These are phyloP conservation scores for Plotosus lineatus DNA, from an alignment of 2,113 vertebrate species.

Conservation along the genomic window DNA sequence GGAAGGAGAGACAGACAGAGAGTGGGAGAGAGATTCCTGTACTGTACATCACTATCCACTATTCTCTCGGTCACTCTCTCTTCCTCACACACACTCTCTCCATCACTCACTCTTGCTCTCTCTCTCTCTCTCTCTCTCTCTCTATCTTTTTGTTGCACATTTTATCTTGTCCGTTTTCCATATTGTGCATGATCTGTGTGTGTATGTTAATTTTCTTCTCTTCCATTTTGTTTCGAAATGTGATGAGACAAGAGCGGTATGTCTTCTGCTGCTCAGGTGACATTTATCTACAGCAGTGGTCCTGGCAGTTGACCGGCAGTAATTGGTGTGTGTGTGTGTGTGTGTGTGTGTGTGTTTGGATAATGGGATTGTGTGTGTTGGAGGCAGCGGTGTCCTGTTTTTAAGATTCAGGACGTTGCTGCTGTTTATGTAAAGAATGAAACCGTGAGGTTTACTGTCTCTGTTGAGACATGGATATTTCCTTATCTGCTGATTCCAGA, in stretches of 20 bases:
- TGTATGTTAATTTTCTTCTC: background rate
- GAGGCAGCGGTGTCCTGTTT: background rate
- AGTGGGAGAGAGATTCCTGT: conserved; percentile 30
- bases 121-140: too few relatives aligned
- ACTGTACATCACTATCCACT: conserved; percentile 3
- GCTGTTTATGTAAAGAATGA: background rate
- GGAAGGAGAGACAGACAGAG: background rate
- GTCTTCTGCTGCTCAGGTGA: conserved; percentile 45
- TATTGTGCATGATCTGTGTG: background rate
- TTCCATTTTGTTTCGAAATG: background rate
- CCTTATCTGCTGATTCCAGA: background rate
- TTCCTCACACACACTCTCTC: too few relatives aligned
- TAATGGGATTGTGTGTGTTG: too few relatives aligned
- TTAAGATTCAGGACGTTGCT: background rate
- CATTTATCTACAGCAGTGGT: background rate
- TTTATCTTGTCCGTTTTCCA: conserved; percentile 10
- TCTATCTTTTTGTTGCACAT: background rate
- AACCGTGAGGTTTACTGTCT: background rate
- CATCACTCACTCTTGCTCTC: too few relatives aligned
- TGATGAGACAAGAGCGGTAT: conserved; percentile 1
- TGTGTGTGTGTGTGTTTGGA: background rate
- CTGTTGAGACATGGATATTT: background rate
- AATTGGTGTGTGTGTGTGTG: background rate
- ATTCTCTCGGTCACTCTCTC: too few relatives aligned
- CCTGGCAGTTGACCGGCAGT: conserved; percentile 22